Conservation (phyloP, 1,140 invertebrate genomes). For the Palaemon carinicauda region DNA sequence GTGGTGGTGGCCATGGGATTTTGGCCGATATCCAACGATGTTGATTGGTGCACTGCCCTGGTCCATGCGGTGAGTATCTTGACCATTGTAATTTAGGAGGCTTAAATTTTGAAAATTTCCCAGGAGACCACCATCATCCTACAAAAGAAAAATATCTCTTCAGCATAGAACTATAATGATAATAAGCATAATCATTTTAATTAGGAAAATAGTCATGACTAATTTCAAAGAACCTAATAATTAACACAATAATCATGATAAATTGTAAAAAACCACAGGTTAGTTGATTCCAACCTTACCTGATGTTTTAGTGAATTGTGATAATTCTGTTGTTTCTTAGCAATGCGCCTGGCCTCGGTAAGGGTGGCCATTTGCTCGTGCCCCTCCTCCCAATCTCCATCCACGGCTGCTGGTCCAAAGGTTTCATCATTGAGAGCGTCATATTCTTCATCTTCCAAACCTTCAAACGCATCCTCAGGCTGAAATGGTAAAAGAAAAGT, state of each 20-base stretch:
- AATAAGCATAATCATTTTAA: background rate
- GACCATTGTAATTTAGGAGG: background rate
- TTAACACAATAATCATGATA: background rate
- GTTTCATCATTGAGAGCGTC: conserved; percentile 91
- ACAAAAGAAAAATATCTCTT: background rate
- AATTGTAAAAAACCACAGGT: background rate
- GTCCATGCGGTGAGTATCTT: conserved; percentile 1
- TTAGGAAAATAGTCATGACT: background rate
- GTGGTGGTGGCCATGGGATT: conserved; percentile 4
- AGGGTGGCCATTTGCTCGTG: conserved; percentile 72
- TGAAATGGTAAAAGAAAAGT: background rate
- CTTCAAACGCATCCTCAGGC: conserved; percentile 54
- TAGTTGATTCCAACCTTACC: background rate
- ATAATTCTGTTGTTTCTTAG: background rate
- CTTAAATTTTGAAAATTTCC: conserved; percentile 18
- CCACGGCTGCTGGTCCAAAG: conserved; percentile 76
- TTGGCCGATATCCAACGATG: conserved; percentile 25
- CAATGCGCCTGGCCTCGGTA: conserved; percentile 33
- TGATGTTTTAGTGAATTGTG: background rate
- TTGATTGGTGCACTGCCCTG: conserved; percentile 31
- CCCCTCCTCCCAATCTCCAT: conserved; percentile 78
- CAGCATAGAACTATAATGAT: background rate
- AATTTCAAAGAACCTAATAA: background rate
- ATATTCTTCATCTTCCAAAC: conserved; percentile 82
- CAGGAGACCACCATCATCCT: conserved; percentile 20